Evolutionary conservation across 2,888 invertebrate genomes (phyloP), one percentile per base, ranked within the genome.

Genomic region (Unio delphinus): DNA sequence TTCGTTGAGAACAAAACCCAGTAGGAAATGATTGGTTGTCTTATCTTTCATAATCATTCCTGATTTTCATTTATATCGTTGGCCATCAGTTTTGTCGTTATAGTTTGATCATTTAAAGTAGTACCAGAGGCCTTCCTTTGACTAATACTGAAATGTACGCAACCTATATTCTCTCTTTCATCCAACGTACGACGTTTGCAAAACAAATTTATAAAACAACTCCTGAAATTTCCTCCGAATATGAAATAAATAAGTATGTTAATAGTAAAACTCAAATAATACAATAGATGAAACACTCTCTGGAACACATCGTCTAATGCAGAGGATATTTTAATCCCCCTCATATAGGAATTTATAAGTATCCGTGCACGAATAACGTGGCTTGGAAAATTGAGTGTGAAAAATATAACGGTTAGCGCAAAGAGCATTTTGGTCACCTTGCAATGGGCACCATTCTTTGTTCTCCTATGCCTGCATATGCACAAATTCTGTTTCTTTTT

Each of bases 211-310:
- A 69, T 60, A 68, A 80, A 80, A 8, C 75, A 73, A 34, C 70
- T 78, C 28, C 84, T 65, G 70, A 85, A 85, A 59, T 77, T 80
- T 18, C 78, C 75, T 1, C 85, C 85, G 67, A 80, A 83, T 3
- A 71, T 65, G 7, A 82, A 69, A 64, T 86, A 86, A 11, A 86
- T 77, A 18, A 82, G 30, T n/a, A 83, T 65, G 63, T 86, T 86
- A 26, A 83, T 79, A 11, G 83, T 76, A 57, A 82, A 78, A 26
- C 83, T 83, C 61, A 81, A 45, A 65, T 83, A 83, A 69, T 82
- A 86, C 11, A 84, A 72, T 23, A 81, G 76, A 59, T 80, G 78
- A 61, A 83, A 78, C 3, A 82, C 56, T 17, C 78, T 69, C 61
- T 78, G 75, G n/a, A 79, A 64, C 0, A 68, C 61, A 11, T 64